Base-by-base conservation (phyloP, 2,797 vertebrate genomes). In the Rhinogobio ventralis region DNA sequence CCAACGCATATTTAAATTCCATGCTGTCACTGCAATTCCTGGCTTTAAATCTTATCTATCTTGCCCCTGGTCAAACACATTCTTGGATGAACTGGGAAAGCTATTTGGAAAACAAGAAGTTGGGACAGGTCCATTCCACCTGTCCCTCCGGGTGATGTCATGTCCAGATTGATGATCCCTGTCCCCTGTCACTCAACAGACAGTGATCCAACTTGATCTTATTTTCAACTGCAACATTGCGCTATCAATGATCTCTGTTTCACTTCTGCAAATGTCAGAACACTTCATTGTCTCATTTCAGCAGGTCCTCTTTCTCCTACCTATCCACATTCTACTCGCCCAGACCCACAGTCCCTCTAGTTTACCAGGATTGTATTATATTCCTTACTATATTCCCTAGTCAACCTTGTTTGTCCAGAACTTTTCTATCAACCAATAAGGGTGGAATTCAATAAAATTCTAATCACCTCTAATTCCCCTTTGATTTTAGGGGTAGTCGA, bases 161-260 rank as follows among this genome's bases (percentile, higher is more conserved):
- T 9, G 11, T 42, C n/a, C n/a, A 42, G 23, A 60, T 28, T 77
- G 75, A 60, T 25, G 55, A 15, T 28, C 36, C 36, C 33, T 42
- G 75, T 60, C 42, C 1, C 42, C 2, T 30, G 39, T 79, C 57
- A 64, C 25, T 46, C 39, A 78, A 62, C 76, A 62, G 57, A 78
- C 39, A 78, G 57, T 64, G 76, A 78, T 62, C 10, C 57, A 78
- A n/a, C 14, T 62, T 28, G 36, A 78, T 78, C 15, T 28, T 62
- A n/a, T 62, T 78, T 62, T 28, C 17, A 62, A 13, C 55, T 62
- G 9, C 15, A 78, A 78, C n/a, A 39, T 64, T 46, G 39, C n/a
- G 19, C 57, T 10, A 2, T 60, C 14, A 39, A 45, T 78, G 57
- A 64, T 46, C 39, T 20, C 55, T 28, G n/a, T 19, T 46, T 2